Evolutionary conservation across 2,888 invertebrate species (phyloP), one percentile per base, ranked within the genome.

Genomic region (Limenitis camilla): DNA sequence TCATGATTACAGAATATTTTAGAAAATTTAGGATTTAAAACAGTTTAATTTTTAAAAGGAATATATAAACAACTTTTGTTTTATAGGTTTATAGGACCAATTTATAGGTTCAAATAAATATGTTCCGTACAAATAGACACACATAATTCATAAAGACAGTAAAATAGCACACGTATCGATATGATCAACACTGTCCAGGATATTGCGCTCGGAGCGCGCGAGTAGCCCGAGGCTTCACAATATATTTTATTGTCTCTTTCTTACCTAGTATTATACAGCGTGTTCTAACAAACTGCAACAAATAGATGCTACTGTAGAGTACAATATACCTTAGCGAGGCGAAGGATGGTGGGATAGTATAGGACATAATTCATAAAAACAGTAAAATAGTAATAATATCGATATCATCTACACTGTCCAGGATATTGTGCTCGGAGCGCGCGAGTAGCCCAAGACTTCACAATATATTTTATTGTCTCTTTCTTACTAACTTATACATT

Each of bases 371-470:
- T 19, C 36, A 45, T 29, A 19, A 38, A 10, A 29, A n/a, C 10
- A 40, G 10, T n/a, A 49, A 52, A 53, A 55, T 56, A 56, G 38
- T 35, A 44, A 43, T 52, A 42, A 29, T 7, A 53, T 56, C 60
- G 56, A 52, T 52, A 58, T 52, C 38, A 54, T 59, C 56, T 59
- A 63, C 54, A 51, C 39, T 47, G 65, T 53, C 59, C 63, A 63
- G 62, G 69, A 74, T 78, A 78, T 78, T 78, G 69, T 71, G 61
- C 66, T 72, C 69, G 63, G 64, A 64, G 61, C 61, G 69, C 76
- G 72, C 54, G 63, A 52, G 67, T 77, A 75, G 41, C 64, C 61
- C 40, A 55, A 49, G 58, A 61, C 65, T 64, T 59, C 53, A 56
- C 59, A 63, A 53, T 56, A 51, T 59, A 66, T 61, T 53, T 64